Base-by-base conservation (phyloP, 2,888 invertebrate species). In the Oligia strigilis region DNA sequence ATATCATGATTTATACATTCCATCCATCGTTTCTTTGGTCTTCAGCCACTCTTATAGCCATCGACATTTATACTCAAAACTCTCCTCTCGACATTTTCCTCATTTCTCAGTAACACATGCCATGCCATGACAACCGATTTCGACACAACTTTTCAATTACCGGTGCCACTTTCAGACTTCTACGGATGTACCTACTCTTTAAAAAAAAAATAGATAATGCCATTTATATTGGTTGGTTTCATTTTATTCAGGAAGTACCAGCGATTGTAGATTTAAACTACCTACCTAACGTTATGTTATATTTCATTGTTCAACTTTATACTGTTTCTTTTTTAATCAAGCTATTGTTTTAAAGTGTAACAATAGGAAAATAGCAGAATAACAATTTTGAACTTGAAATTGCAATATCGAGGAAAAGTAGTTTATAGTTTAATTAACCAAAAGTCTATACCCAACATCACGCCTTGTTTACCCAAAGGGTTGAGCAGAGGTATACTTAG, bases 211-310 rank as follows among this genome's bases (percentile, higher is more conserved):
- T 17, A 14, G 4, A 17, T 52, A 52, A 17, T 52, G 52, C 52
- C 52, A 52, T 52, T 6, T 52, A 52, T 52, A 52, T 52, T 55
- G 55, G 23, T 55, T 55, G 5, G 14, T 80, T 77, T 52, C 66
- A 65, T 76, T 78, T 69, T 69, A 78, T 46, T 77, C 62, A 29
- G 4, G 43, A 60, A 65, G 13, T n/a, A 64, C 13, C 40, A 40
- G 66, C 19, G 14, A 36, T 62, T 65, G 40, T 72, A n/a, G 19
- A 46, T 75, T 64, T 69, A 46, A 62, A 62, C 1, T 4, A 75
- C 5, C 29, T 36, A 36, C 36, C 2, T 73, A 9, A 23, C 11
- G 2, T 43, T 23, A 75, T 29, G 4, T 23, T 11, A 58, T 29
- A 36, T 4, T 75, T 75, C 9, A 17, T 75, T 58, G 55, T 71